Percentiles rank a stretch among this genome's conserved stretches.
Evolutionary conservation across 2,888 invertebrate genomes (phyloP).

Genomic region (Nemoura dubitans): DNA sequence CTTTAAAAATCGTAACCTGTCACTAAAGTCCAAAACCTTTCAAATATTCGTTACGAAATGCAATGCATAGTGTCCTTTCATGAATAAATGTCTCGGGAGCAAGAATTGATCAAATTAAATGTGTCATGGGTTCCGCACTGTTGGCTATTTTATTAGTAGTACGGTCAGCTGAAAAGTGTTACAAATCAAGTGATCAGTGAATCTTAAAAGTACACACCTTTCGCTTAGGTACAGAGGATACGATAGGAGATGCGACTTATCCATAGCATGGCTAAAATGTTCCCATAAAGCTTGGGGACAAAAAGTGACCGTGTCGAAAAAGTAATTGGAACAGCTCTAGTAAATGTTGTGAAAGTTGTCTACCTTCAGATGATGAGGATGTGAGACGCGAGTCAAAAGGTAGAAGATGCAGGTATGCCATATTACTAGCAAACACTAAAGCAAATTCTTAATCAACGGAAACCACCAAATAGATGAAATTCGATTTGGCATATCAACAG

Average conservation of each 20-base stretch:
- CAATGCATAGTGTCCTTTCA: background rate
- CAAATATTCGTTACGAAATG: background rate
- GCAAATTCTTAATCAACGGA: background rate
- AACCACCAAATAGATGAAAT: background rate
- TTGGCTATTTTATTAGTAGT: background rate
- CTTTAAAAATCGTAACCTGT: background rate
- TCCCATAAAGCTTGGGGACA: background rate
- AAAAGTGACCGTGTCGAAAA: background rate
- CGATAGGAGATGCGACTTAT: background rate
- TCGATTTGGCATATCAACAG: background rate
- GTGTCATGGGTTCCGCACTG: background rate
- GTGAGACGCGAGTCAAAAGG: constrained; percentile 8
- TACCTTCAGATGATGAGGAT: constrained; percentile 32
- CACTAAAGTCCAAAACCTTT: background rate
- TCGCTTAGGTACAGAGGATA: background rate
- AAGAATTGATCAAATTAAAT: background rate
- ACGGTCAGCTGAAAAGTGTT: background rate
- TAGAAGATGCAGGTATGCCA: background rate
- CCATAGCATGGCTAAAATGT: background rate
- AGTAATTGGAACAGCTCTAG: constrained; percentile 21
- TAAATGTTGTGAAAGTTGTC: constrained; percentile 33
- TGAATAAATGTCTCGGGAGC: background rate
- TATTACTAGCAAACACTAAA: background rate
- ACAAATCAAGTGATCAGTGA: background rate
- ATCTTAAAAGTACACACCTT: background rate